Evolutionary conservation across 2,113 vertebrate genomes (phyloP).

Genomic region (Daubentonia madagascariensis): DNA sequence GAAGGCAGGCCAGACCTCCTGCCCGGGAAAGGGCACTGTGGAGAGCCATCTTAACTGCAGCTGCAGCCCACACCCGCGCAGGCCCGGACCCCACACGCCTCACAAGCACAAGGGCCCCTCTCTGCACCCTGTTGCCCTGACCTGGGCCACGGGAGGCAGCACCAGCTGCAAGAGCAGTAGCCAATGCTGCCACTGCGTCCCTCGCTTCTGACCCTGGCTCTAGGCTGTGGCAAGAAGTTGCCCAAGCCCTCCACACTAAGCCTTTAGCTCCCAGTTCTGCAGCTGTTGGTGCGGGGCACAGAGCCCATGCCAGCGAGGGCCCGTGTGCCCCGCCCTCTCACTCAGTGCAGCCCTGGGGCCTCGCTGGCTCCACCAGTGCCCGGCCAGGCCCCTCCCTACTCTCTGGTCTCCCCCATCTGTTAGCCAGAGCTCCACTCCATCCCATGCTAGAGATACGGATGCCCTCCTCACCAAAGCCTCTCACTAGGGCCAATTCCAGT

Average conservation of each 20-base stretch:
- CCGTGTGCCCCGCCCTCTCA: not conserved
- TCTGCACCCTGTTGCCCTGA: not conserved
- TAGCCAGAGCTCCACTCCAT: not conserved
- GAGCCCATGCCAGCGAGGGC: not conserved
- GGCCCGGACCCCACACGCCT: not conserved
- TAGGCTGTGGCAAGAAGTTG: not conserved
- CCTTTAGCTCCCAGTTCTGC: not conserved
- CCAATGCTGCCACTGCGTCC: not conserved
- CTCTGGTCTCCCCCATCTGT: not conserved
- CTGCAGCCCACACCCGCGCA: not conserved
- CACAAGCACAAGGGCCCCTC: not conserved
- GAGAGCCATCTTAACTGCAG: not conserved
- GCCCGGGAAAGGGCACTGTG: not conserved
- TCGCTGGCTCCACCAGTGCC: not conserved
- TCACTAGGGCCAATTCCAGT: not conserved
- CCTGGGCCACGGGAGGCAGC: not conserved
- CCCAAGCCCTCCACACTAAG: too few relatives aligned
- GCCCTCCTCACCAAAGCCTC: not conserved
- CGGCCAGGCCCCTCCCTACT: not conserved
- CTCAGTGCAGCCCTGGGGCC: not conserved
- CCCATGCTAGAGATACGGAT: not conserved
- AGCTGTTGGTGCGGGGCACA: not conserved
- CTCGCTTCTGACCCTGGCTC: not conserved
- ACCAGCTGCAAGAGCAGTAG: not conserved
- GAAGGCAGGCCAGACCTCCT: not conserved